Percentiles rank a stretch among this genome's conserved stretches.
Conservation (phyloP, 2,888 invertebrate species). For the Lobophora halterata region DNA sequence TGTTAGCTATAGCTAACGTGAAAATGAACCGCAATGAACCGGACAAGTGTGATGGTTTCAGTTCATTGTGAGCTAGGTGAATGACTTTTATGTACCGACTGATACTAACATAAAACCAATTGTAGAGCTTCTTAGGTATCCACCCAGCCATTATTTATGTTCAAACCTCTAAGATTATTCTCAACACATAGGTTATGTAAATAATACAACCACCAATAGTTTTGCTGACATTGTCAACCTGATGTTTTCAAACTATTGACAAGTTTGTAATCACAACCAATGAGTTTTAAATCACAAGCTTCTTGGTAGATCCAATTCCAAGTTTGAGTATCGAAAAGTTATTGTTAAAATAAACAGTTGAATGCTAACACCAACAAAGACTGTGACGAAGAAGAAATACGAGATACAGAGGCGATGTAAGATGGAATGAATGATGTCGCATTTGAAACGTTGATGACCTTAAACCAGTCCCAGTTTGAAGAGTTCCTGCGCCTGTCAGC, state of each 20-base stretch:
- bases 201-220: slow-evolving; percentile 17
- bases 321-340: slow-evolving; percentile 13
- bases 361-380: slow-evolving; percentile 20
- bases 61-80: slow-evolving; percentile 25
- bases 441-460: slow-evolving; percentile 79
- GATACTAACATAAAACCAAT: slow-evolving; percentile 51
- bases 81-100: slow-evolving; percentile 18
- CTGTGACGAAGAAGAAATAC: slow-evolving; percentile 24
- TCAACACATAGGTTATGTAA: slow-evolving; percentile 10
- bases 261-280: slow-evolving; percentile 10
- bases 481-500: slow-evolving; percentile 81
- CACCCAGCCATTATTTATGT: slow-evolving; percentile 50
- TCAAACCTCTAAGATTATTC: slow-evolving; percentile 7
- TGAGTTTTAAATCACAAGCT: slow-evolving; percentile 27
- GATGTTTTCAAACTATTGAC: slow-evolving; percentile 15
- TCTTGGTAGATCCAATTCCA: slow-evolving; percentile 28
- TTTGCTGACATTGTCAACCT: slow-evolving; percentile 14
- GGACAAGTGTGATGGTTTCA: slow-evolving; percentile 14
- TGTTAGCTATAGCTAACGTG: slow-evolving; percentile 39
- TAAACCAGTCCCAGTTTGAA: slow-evolving; percentile 85
- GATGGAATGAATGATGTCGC: slow-evolving; percentile 62
- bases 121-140: slow-evolving; percentile 48
- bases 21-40: slow-evolving; percentile 25
- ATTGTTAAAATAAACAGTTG: slow-evolving; percentile 18
- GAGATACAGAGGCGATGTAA: slow-evolving; percentile 49